Evolutionary conservation across 2,888 invertebrate genomes (phyloP).

Genomic region (Lithodes maja): DNA sequence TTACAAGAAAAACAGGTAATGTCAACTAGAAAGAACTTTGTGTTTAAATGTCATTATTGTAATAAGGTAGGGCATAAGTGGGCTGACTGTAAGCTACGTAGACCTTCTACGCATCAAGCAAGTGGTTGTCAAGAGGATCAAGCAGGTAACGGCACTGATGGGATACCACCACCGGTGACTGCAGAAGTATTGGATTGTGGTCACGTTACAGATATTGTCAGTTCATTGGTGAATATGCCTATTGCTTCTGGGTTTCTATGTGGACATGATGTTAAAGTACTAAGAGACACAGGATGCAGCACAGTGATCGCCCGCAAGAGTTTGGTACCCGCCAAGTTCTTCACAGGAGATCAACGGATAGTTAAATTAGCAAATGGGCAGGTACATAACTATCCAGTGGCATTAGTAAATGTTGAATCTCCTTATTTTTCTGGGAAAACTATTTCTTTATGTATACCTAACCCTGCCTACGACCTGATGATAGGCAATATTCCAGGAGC

Average conservation of each 20-base stretch:
- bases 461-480: slow-evolving; percentile 20
- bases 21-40: too few relatives aligned
- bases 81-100: neutral
- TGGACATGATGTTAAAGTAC: neutral
- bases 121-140: neutral
- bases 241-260: neutral
- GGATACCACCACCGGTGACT: neutral
- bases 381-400: slow-evolving; percentile 20
- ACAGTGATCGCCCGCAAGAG: neutral
- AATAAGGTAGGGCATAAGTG: neutral
- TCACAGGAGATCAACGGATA: neutral
- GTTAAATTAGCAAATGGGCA: slow-evolving; percentile 14
- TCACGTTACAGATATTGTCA: neutral
- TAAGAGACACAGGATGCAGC: slow-evolving; percentile 21
- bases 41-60: slow-evolving; percentile 2
- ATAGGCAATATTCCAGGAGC: slow-evolving; percentile 14
- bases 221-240: slow-evolving; percentile 18
- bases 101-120: neutral
- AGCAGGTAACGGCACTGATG: neutral
- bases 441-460: slow-evolving; percentile 1
- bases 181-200: slow-evolving; percentile 25
- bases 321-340: neutral
- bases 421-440: slow-evolving; percentile 19
- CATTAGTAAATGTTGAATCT: slow-evolving; percentile 1
- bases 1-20: neutral